Percentiles rank a stretch among this genome's conserved stretches.
Evolutionary conservation across 2,797 vertebrate genomes (phyloP).

Genomic region (Neopelma chrysocephalum): DNA sequence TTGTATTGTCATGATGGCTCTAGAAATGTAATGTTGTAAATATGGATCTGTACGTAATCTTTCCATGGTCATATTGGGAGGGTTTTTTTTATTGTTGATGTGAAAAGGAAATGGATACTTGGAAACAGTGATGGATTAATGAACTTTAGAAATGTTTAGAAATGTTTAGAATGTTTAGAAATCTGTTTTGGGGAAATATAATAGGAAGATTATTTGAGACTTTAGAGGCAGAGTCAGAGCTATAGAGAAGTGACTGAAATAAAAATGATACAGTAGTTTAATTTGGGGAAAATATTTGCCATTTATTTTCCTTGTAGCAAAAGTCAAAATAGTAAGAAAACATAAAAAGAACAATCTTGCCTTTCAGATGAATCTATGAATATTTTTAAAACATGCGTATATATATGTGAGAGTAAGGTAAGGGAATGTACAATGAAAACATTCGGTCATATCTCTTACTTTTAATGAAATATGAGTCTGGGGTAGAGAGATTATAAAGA

Average conservation of each 20-base stretch:
- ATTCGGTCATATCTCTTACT: not conserved
- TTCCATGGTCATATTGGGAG: not conserved
- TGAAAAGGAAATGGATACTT: not conserved
- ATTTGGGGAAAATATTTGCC: not conserved
- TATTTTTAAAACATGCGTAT: not conserved
- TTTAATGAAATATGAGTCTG: not conserved
- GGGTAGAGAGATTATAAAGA: not conserved
- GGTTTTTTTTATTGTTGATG: not conserved
- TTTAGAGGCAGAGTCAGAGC: not conserved
- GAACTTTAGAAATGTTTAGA: not conserved
- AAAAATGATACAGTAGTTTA: not conserved
- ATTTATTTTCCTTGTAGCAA: not conserved
- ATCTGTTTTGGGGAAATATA: not conserved
- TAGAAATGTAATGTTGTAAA: not conserved
- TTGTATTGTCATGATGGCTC: not conserved
- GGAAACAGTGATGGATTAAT: not conserved
- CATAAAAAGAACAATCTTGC: not conserved
- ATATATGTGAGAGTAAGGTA: not conserved
- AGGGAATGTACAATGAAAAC: not conserved
- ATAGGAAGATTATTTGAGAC: not conserved
- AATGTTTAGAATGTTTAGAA: not conserved
- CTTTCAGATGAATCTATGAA: not conserved
- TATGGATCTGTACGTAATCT: not conserved
- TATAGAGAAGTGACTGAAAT: not conserved
- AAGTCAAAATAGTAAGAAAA: not conserved